phyloP scores from a whole-genome alignment of 2,888 invertebrate genomes.

The Noctuana brunneofusca region DNA sequence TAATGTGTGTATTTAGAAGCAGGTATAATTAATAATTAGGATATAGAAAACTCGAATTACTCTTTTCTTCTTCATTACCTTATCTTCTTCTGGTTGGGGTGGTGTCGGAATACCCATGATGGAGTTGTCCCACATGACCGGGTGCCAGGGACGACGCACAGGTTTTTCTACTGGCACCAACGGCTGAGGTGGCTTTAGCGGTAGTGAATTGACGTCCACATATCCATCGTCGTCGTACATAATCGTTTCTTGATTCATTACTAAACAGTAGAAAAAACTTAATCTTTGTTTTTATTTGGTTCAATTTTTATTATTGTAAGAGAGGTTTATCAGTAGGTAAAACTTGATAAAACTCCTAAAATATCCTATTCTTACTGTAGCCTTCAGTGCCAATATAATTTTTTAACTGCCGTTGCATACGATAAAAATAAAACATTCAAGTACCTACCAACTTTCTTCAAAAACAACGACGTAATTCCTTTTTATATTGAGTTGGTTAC shows the following conservation, averaged over 20 bases:
- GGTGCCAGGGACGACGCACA: conserved; percentile 84
- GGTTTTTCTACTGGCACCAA: conserved; percentile 75
- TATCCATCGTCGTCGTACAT: conserved; percentile 63
- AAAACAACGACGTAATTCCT: conserved; percentile 67
- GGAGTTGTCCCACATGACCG: conserved; percentile 84
- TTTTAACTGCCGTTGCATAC: not conserved
- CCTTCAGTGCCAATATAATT: not conserved
- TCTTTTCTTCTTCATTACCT: conserved; percentile 36
- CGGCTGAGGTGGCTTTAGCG: conserved; percentile 76
- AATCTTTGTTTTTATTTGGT: not conserved
- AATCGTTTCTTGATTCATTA: conserved; percentile 38
- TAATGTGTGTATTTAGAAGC: too few species aligned
- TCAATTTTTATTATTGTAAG: not conserved
- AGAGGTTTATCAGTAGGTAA: not conserved
- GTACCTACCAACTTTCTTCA: conserved; percentile 49
- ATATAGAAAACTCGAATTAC: too few species aligned
- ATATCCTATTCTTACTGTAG: not conserved
- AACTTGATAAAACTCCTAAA: not conserved
- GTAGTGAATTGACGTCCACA: conserved; percentile 69
- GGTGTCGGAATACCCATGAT: conserved; percentile 56
- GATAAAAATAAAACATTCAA: conserved; percentile 54
- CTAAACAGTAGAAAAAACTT: not conserved
- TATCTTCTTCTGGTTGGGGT: conserved; percentile 40
- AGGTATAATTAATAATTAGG: too few species aligned
- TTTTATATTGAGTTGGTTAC: conserved; percentile 67